These are phyloP conservation scores for Keiferia lycopersicella DNA, from an alignment of 2,888 invertebrate genomes.

Conservation along the genomic window DNA sequence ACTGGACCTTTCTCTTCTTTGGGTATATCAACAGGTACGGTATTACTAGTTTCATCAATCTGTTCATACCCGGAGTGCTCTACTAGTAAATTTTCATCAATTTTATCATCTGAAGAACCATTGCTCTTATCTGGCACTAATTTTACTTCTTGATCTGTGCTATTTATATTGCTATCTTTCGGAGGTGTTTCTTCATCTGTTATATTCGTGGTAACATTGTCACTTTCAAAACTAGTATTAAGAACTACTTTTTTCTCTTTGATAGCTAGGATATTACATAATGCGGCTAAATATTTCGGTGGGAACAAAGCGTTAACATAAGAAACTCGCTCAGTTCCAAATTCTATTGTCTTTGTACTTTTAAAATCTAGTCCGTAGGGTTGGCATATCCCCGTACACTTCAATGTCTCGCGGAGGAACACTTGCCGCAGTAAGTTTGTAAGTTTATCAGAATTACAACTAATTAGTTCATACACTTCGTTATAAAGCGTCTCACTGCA, in stretches of 20 bases:
- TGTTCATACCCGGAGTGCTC: constrained; percentile 51
- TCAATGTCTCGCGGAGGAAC: constrained; percentile 82
- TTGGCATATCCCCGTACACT: constrained; percentile 82
- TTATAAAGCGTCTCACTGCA: constrained; percentile 87
- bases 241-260: constrained; percentile 84
- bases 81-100: constrained; percentile 54
- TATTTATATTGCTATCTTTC: constrained; percentile 57
- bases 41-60: constrained; percentile 44
- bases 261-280: constrained; percentile 88
- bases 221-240: constrained; percentile 82
- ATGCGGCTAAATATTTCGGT: constrained; percentile 86
- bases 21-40: constrained; percentile 51
- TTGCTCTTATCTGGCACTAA: constrained; percentile 60
- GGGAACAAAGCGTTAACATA: constrained; percentile 84
- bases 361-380: constrained; percentile 83
- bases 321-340: constrained; percentile 74
- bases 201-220: constrained; percentile 73
- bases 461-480: constrained; percentile 87
- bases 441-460: constrained; percentile 84
- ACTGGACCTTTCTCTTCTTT: constrained; percentile 55
- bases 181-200: constrained; percentile 66
- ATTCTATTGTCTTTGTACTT: constrained; percentile 78
- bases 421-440: constrained; percentile 82
- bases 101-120: constrained; percentile 58
- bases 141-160: constrained; percentile 62